Conservation (phyloP, 2,888 invertebrate genomes). For the Drosophila picticornis region DNA sequence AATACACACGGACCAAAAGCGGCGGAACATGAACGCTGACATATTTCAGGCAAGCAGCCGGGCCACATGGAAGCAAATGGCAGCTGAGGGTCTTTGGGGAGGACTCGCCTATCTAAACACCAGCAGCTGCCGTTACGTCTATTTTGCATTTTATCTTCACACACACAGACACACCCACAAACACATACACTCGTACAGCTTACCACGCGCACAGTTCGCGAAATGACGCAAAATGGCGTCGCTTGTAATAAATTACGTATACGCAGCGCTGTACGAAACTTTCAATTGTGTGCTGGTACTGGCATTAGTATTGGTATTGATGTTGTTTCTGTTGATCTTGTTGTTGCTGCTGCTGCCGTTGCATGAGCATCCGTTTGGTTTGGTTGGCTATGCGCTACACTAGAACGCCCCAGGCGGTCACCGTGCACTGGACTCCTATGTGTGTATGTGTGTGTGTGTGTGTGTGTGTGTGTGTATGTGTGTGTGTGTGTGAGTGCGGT, state of each 20-base stretch:
- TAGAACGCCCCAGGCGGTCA: conserved; percentile 61
- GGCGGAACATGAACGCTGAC: conserved; percentile 53
- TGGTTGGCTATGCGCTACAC: conserved; percentile 32
- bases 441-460: conserved; percentile 4
- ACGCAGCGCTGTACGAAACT: conserved; percentile 70
- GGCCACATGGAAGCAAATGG: conserved; percentile 49
- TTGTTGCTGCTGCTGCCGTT: conserved; percentile 10
- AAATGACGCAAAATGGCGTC: conserved; percentile 73
- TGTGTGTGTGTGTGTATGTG: conserved; percentile 11
- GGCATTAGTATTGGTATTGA: conserved; percentile 11
- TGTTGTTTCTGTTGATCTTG: conserved; percentile 9
- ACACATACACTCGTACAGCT: conserved; percentile 36
- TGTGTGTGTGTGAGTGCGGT: conserved; percentile 22
- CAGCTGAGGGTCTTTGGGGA: conserved; percentile 25
- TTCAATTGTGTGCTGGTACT: conserved; percentile 51
- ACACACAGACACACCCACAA: background rate
- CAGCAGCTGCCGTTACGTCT: conserved; percentile 64
- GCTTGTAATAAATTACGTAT: conserved; percentile 80
- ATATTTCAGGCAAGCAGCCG: conserved; percentile 56
- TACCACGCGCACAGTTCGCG: conserved; percentile 49
- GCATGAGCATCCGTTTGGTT: conserved; percentile 45
- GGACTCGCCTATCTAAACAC: conserved; percentile 59
- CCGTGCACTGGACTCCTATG: conserved; percentile 40
- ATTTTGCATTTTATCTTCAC: conserved; percentile 77
- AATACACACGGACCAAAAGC: conserved; percentile 14